phyloP scores from a whole-genome alignment of 2,888 invertebrate species.

The Orthosia cruda region DNA sequence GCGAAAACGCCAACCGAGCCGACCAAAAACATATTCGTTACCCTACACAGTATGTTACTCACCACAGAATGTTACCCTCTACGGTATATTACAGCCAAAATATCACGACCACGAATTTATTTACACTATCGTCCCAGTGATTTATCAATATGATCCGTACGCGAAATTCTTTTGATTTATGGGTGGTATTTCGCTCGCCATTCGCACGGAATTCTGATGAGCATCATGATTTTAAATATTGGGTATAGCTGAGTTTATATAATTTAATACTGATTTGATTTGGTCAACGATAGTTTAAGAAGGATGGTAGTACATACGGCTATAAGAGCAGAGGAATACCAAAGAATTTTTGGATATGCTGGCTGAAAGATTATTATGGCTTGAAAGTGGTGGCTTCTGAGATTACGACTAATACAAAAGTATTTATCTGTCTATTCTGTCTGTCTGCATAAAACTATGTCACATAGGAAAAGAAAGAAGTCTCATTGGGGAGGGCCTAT shows the following conservation, averaged over 20 bases:
- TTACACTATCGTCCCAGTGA: slow-evolving; percentile 14
- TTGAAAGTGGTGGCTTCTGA: no score
- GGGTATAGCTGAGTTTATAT: slow-evolving; percentile 13
- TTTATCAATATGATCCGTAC: slow-evolving; percentile 32
- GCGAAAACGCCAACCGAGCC: neutral
- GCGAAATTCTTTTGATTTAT: slow-evolving; percentile 50
- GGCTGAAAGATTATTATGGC: no score
- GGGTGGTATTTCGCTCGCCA: slow-evolving; percentile 12
- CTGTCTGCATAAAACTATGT: no score
- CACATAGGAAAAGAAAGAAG: no score
- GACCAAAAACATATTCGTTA: neutral
- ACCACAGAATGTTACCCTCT: no score
- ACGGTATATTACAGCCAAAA: neutral
- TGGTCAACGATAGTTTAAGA: no score
- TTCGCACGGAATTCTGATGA: slow-evolving; percentile 41
- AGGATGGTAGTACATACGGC: no score
- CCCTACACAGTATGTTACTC: neutral
- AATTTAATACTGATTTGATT: neutral
- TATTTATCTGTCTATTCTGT: no score
- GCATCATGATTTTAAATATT: slow-evolving; percentile 30
- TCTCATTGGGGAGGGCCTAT: no score
- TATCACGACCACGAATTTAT: slow-evolving; percentile 4
- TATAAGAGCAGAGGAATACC: no score
- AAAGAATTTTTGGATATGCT: no score
- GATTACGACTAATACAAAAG: no score